Conservation (phyloP, 2,888 invertebrate species). For the Mythimna loreyi region DNA sequence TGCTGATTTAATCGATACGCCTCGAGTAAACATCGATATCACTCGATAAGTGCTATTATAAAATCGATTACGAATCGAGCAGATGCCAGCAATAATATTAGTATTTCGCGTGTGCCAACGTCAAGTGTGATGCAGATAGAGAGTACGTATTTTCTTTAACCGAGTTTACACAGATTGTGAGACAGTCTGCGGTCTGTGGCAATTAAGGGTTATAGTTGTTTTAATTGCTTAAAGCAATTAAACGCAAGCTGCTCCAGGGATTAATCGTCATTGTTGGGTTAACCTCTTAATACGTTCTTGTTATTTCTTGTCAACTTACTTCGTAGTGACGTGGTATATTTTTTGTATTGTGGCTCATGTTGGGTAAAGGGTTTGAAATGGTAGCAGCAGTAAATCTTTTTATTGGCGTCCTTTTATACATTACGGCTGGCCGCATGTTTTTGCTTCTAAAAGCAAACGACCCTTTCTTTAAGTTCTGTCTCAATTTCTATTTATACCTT, state of each 20-base stretch:
- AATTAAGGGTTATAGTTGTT: slow-evolving; percentile 54
- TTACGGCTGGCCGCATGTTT: slow-evolving; percentile 11
- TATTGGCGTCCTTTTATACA: slow-evolving; percentile 21
- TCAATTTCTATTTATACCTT: slow-evolving; percentile 5
- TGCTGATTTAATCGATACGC: slow-evolving; percentile 42
- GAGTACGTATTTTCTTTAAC: slow-evolving; percentile 38
- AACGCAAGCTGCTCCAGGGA: slow-evolving; percentile 39
- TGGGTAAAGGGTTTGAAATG: slow-evolving; percentile 4
- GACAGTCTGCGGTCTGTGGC: slow-evolving; percentile 18
- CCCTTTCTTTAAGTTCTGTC: background rate
- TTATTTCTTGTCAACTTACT: slow-evolving; percentile 33
- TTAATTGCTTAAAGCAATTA: slow-evolving; percentile 52
- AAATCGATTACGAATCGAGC: slow-evolving; percentile 57
- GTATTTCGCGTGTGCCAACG: slow-evolving; percentile 47
- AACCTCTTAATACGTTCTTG: slow-evolving; percentile 23
- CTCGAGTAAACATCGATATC: slow-evolving; percentile 53
- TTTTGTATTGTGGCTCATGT: slow-evolving; percentile 9
- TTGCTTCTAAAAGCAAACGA: slow-evolving; percentile 14
- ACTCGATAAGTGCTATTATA: slow-evolving; percentile 56
- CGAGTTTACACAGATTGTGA: slow-evolving; percentile 35
- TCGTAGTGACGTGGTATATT: slow-evolving; percentile 7
- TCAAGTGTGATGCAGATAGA: slow-evolving; percentile 40
- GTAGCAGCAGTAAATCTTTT: slow-evolving; percentile 23
- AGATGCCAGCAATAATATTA: slow-evolving; percentile 63
- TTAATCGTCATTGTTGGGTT: slow-evolving; percentile 30